These are phyloP conservation scores for Pseudochirops corinnae DNA, from an alignment of 2,797 vertebrate species.

Conservation along the genomic window DNA sequence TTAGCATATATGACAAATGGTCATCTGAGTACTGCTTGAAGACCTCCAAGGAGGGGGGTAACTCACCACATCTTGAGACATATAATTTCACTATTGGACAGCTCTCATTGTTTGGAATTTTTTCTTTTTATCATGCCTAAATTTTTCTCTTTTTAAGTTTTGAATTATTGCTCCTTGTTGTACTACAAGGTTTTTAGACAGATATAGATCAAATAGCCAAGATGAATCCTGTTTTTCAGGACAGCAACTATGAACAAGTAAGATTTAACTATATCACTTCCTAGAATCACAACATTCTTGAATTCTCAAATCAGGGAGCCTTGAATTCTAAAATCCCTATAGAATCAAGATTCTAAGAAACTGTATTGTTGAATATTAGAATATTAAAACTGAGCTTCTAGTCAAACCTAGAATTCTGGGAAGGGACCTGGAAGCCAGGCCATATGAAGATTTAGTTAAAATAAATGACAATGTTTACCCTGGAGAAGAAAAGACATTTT, in stretches of 20 bases:
- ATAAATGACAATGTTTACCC: background rate
- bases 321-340: too few species aligned
- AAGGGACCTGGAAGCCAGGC: background rate
- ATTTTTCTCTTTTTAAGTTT: too few species aligned
- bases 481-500: background rate
- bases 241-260: too few species aligned
- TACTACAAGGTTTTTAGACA: too few species aligned
- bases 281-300: too few species aligned
- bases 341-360: background rate
- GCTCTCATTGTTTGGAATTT: background rate
- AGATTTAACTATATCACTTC: too few species aligned
- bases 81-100: background rate
- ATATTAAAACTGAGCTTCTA: background rate
- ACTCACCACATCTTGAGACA: background rate
- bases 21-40: background rate
- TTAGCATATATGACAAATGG: background rate
- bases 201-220: too few species aligned
- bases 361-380: background rate
- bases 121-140: too few species aligned
- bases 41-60: background rate
- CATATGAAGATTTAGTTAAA: background rate
- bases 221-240: too few species aligned
- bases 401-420: background rate
- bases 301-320: too few species aligned
- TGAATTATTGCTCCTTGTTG: too few species aligned